Evolutionary conservation across 2,797 vertebrate species (phyloP), one percentile per base, ranked within the genome.

Genomic region (Poeciliopsis presidionis): DNA sequence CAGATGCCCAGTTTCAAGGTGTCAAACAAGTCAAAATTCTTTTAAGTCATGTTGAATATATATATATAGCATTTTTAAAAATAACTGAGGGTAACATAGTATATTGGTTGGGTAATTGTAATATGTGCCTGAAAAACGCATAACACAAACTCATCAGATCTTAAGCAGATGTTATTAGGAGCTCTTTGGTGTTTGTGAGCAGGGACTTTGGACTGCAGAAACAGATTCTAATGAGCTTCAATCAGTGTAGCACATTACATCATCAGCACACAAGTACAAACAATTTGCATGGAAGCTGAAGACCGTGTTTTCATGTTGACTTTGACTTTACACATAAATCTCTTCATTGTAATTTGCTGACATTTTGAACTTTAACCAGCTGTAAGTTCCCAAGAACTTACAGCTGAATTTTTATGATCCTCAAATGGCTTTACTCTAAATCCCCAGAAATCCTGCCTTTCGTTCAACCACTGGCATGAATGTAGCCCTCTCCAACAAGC

Each of bases 381-480:
- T 84, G 77, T 82, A 80, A 84, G 86, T 69, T 76, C 83, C 72
- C 84, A 76, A 84, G 86, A 86, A 77, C 86, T 89, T 91, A 86
- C 82, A 89, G 30, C 30, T 30, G 43, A 75, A 82, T 89, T 78
- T 87, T 81, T 81, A 90, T 89, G 86, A 92, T 91, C 90, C 81
- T 51, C 76, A 77, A 89, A 88, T 86, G 84, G 86, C 84, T 93
- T 93, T 86, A 83, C 82, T 86, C 49, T 86, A 91, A 93, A 92
- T 92, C 91, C 90, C 43, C 81, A 83, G 82, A 90, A 92, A 92
- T 91, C 91, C 79, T 45, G 30, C 30, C 30, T 30, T 30, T 30
- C 30, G 30, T 30, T 30, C 86, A 92, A 90, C 87, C 90, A 90
- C 85, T 81, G 71, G 83, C 84, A 93, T 87, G 88, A 90, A 81